A percentile compares a stretch with the other conserved stretches of the same genome.
These are phyloP conservation scores for Hippocampus comes DNA, from an alignment of 2,113 vertebrate species.

Conservation along the genomic window DNA sequence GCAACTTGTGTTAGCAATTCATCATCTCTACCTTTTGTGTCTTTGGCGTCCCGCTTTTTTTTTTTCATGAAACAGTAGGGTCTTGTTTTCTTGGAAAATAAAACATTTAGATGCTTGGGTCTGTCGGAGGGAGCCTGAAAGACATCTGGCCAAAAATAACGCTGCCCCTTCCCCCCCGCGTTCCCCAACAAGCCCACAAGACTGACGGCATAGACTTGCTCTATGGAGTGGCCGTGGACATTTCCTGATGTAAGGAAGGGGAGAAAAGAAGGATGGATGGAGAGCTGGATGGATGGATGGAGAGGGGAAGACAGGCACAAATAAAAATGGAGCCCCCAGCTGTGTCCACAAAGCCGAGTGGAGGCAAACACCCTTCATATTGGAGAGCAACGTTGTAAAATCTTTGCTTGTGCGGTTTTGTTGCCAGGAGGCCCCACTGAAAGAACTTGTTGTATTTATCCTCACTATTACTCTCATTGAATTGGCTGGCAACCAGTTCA, in stretches of 20 bases:
- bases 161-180: conserved; percentile 21
- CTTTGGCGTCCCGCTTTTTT: background rate
- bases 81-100: conserved; percentile 60
- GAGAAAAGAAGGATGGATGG: conserved; percentile 27
- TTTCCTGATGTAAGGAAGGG: conserved; percentile 61
- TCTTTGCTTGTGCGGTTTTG: conserved; percentile 17
- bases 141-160: conserved; percentile 68
- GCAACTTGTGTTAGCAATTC: background rate
- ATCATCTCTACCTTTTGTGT: conserved; percentile 6
- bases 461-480: background rate
- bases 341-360: conserved; percentile 67
- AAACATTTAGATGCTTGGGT: conserved; percentile 24
- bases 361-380: conserved; percentile 61
- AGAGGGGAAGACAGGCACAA: conserved; percentile 15
- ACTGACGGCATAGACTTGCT: conserved; percentile 67
- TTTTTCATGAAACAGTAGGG: conserved; percentile 22
- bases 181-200: conserved; percentile 30
- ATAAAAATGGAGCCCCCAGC: conserved; percentile 76
- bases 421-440: conserved; percentile 13
- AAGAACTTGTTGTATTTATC: background rate
- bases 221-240: conserved; percentile 63
- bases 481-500: too few relatives aligned
- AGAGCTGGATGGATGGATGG: background rate
- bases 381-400: conserved; percentile 26
- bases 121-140: conserved; percentile 29